Evolutionary conservation across 2,888 invertebrate genomes (phyloP).

Genomic region (Leptopilina drosophilae): DNA sequence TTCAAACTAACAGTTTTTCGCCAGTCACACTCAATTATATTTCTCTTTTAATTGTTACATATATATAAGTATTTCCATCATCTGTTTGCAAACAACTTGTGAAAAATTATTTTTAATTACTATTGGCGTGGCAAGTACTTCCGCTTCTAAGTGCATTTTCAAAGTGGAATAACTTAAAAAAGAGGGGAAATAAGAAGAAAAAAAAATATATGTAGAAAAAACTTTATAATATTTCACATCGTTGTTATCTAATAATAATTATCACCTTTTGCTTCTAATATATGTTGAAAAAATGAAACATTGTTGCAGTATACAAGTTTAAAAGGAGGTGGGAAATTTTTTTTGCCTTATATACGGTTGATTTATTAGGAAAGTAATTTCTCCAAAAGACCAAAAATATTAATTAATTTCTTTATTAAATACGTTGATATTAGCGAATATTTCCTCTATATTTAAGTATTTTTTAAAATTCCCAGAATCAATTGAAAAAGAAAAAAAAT

Average conservation of each 20-base stretch:
- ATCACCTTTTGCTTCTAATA: not conserved
- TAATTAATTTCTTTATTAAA: too few species aligned
- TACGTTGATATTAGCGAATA: too few species aligned
- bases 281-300: not conserved
- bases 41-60: not conserved
- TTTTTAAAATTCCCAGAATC: too few species aligned
- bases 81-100: not conserved
- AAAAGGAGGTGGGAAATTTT: too few species aligned
- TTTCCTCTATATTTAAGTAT: too few species aligned
- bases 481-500: too few species aligned
- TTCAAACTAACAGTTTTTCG: too few species aligned
- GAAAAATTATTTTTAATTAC: not conserved
- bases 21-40: not conserved
- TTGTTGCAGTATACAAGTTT: too few species aligned
- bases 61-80: not conserved
- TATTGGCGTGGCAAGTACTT: constrained; percentile 1
- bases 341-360: too few species aligned
- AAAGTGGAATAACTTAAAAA: not conserved
- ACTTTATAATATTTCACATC: not conserved
- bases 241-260: not conserved
- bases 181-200: not conserved
- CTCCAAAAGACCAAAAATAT: too few species aligned
- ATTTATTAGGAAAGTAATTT: too few species aligned
- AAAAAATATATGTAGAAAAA: not conserved
- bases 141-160: not conserved